phyloP scores from a whole-genome alignment of 2,113 vertebrate genomes.

The Catharus bicknelli region DNA sequence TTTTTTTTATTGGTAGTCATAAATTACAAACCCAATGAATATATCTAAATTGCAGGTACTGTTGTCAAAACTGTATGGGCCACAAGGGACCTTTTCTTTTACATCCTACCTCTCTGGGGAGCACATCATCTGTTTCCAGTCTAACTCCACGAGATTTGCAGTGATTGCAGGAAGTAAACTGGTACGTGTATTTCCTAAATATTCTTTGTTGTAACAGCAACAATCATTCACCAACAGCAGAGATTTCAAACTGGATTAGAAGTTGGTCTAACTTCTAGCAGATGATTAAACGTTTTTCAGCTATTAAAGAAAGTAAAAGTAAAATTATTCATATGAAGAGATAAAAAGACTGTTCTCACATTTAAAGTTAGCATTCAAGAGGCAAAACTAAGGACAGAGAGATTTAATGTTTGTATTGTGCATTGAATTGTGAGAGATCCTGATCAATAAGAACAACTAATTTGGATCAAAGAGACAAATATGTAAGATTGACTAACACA shows the following conservation, averaged over 20 bases:
- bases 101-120: slow-evolving; percentile 83
- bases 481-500: neutral
- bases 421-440: neutral
- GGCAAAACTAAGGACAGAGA: neutral
- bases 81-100: slow-evolving; percentile 84
- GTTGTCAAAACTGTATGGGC: slow-evolving; percentile 83
- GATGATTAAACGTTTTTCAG: neutral
- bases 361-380: neutral
- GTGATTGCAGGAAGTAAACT: slow-evolving; percentile 80
- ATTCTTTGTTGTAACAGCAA: neutral
- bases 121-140: slow-evolving; percentile 86
- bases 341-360: neutral
- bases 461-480: neutral
- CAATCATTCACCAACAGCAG: neutral
- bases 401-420: neutral
- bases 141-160: slow-evolving; percentile 85
- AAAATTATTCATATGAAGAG: neutral
- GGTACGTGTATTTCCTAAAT: slow-evolving; percentile 73
- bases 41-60: slow-evolving; percentile 72
- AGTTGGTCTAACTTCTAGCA: neutral
- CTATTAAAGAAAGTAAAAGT: neutral
- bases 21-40: neutral
- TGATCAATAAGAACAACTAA: neutral
- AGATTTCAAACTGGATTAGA: neutral
- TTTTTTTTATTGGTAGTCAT: neutral